Conservation (phyloP, 2,888 invertebrate species). For the Calameuta idolon region DNA sequence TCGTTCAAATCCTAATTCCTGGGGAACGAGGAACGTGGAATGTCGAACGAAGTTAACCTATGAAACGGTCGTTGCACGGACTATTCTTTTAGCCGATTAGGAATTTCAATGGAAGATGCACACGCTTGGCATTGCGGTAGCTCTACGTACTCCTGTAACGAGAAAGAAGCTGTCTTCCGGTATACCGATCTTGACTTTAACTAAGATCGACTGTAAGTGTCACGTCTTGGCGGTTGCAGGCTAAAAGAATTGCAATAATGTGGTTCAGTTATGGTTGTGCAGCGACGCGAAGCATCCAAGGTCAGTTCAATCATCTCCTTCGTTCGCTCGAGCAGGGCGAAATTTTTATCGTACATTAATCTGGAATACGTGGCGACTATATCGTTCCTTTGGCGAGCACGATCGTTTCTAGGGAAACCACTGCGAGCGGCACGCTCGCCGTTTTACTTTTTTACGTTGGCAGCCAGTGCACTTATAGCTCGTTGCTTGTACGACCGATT, state of each 20-base stretch:
- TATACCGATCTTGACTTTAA: background rate
- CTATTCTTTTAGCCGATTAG: background rate
- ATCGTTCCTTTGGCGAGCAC: background rate
- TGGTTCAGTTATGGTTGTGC: conserved; percentile 41
- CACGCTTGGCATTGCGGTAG: background rate
- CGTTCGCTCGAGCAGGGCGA: conserved; percentile 45
- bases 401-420: conserved; percentile 17
- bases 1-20: background rate
- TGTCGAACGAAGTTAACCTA: background rate
- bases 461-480: background rate
- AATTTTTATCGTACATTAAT: conserved; percentile 33
- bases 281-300: conserved; percentile 46
- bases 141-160: background rate
- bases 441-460: conserved; percentile 14
- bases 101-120: background rate
- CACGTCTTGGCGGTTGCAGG: conserved; percentile 29
- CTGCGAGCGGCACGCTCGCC: background rate
- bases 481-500: background rate
- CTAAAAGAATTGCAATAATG: conserved; percentile 42
- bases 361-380: conserved; percentile 26
- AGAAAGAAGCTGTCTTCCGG: background rate
- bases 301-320: conserved; percentile 55
- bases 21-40: background rate
- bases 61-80: background rate
- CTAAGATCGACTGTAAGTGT: conserved; percentile 15